Conservation (phyloP, 2,888 invertebrate species). For the Phytoseiulus persimilis region DNA sequence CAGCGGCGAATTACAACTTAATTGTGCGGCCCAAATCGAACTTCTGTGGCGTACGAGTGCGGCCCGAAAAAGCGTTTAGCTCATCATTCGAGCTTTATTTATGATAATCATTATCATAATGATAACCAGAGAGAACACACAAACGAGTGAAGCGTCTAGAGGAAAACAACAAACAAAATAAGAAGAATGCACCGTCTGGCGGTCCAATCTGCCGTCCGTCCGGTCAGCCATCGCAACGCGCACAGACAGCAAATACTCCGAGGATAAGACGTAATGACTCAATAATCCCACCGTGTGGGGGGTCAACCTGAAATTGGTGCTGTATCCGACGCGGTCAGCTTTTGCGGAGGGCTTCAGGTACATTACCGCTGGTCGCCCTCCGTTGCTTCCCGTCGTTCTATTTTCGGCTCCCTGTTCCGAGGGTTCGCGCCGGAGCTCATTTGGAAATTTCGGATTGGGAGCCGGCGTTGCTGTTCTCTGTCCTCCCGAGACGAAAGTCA, state of each 20-base stretch:
- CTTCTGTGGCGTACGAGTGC: not conserved
- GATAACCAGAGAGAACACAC: not conserved
- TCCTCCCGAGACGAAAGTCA: not conserved
- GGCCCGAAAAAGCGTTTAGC: not conserved
- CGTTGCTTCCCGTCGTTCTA: not conserved
- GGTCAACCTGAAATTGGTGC: constrained; percentile 5
- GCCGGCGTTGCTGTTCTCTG: not conserved
- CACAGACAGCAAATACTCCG: not conserved
- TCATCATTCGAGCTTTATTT: not conserved
- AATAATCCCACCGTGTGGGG: constrained; percentile 5
- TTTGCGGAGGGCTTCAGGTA: not conserved
- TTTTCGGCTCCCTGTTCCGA: not conserved
- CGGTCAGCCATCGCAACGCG: not conserved
- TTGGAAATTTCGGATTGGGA: not conserved
- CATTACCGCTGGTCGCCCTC: not conserved
- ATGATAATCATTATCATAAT: not conserved
- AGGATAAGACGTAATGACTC: constrained; percentile 5
- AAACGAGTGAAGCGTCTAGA: not conserved
- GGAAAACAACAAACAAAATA: not conserved
- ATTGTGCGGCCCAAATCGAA: not conserved
- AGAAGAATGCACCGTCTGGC: not conserved
- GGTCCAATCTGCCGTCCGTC: not conserved
- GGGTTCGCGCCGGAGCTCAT: not conserved
- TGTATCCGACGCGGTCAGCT: not conserved
- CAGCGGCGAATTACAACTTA: not conserved